A percentile compares a stretch with the other conserved stretches of the same genome.
phyloP scores from a whole-genome alignment of 2,888 invertebrate species.

The Drosophila subsilvestris region DNA sequence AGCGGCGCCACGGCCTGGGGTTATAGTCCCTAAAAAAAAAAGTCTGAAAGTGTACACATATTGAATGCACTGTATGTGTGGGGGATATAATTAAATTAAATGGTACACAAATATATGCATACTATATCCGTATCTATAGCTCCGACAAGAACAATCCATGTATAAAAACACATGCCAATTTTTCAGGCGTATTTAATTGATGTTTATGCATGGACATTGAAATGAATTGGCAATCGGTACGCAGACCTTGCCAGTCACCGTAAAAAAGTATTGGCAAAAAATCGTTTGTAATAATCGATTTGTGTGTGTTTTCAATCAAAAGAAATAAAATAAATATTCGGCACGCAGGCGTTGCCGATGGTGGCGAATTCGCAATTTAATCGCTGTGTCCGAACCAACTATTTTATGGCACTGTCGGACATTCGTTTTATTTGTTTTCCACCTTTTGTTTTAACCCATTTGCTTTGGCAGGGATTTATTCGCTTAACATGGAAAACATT shows the following conservation, averaged over 20 bases:
- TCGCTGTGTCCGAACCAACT: slow-evolving; percentile 25
- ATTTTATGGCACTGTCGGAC: slow-evolving; percentile 29
- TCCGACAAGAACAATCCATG: slow-evolving; percentile 8
- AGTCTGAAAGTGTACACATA: not conserved
- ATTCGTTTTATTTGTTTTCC: slow-evolving; percentile 13
- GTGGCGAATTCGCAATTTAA: slow-evolving; percentile 44
- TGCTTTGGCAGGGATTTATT: slow-evolving; percentile 38
- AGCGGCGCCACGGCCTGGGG: slow-evolving; percentile 16
- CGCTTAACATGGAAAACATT: slow-evolving; percentile 18
- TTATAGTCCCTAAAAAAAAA: slow-evolving; percentile 5
- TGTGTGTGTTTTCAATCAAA: slow-evolving; percentile 66
- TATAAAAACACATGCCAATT: slow-evolving; percentile 57
- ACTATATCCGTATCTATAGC: slow-evolving; percentile 5
- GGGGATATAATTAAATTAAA: slow-evolving; percentile 67
- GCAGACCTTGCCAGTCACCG: slow-evolving; percentile 6
- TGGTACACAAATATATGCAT: slow-evolving; percentile 53
- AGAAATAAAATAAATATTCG: slow-evolving; percentile 43
- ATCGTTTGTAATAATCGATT: slow-evolving; percentile 73
- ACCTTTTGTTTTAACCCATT: slow-evolving; percentile 18
- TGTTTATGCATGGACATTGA: slow-evolving; percentile 72
- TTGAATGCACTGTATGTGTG: slow-evolving; percentile 5
- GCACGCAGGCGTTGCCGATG: slow-evolving; percentile 20
- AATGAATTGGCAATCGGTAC: slow-evolving; percentile 54
- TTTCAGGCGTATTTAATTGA: slow-evolving; percentile 65
- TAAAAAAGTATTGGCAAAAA: slow-evolving; percentile 60